phyloP scores from a whole-genome alignment of 2,797 vertebrate species.

The Takifugu rubripes region DNA sequence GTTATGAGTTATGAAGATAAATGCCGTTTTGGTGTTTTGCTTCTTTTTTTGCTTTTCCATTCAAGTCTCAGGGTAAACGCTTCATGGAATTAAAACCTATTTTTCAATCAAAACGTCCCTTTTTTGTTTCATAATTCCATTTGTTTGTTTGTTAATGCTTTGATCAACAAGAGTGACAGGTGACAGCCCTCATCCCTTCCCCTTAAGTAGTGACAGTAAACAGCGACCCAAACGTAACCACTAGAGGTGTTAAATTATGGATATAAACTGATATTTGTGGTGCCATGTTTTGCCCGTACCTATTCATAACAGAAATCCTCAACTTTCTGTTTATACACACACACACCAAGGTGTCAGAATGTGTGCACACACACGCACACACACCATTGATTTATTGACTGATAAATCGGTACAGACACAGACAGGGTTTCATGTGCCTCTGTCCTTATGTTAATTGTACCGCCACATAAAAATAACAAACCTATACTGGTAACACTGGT shows the following conservation, averaged over 20 bases:
- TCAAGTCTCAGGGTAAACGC: slow-evolving; percentile 31
- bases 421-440: too few relatives aligned
- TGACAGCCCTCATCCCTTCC: slow-evolving; percentile 28
- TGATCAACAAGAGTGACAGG: slow-evolving; percentile 48
- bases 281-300: slow-evolving; percentile 23
- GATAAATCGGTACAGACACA: too few relatives aligned
- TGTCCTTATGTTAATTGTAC: too few relatives aligned
- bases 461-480: too few relatives aligned
- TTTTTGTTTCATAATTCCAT: background rate
- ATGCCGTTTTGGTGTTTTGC: slow-evolving; percentile 14
- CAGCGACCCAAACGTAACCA: slow-evolving; percentile 27
- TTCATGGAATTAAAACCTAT: background rate
- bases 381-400: too few relatives aligned
- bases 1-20: slow-evolving; percentile 5
- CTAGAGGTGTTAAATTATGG: slow-evolving; percentile 4
- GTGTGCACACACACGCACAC: too few relatives aligned
- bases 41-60: slow-evolving; percentile 27
- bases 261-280: slow-evolving; percentile 15
- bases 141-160: slow-evolving; percentile 7
- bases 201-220: slow-evolving; percentile 65
- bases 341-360: slow-evolving; percentile 1
- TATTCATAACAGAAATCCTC: slow-evolving; percentile 47
- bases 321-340: slow-evolving; percentile 35
- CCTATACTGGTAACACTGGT: too few relatives aligned
- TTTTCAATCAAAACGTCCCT: background rate